Base-by-base conservation (phyloP, 1,140 invertebrate genomes). In the Microplitis mediator region DNA sequence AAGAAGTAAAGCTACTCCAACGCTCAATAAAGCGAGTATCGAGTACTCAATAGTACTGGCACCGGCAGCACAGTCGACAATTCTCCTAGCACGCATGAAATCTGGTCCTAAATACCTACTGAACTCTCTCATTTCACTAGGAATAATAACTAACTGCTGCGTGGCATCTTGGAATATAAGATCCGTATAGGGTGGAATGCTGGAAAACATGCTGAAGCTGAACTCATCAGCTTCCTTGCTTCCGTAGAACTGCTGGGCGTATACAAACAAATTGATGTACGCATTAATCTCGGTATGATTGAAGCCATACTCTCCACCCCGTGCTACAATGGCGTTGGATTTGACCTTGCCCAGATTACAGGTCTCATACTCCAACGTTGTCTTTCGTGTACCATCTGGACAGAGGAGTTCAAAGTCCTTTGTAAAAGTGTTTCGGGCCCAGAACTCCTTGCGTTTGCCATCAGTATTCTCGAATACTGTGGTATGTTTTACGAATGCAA, bases 351-450 rank as follows among this genome's bases (percentile, higher is more conserved):
- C 97, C 31, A 99, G 84, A 86, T 98, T 97, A 82, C 97, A 99
- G 16, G 89, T 86, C 61, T 88, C 84, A 82, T 95, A 98, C n/a
- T 96, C 91, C 50, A 91, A 89, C 32, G 95, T 91, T 23, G 92
- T 89, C 0, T 91, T 91, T 14, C 95, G 89, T 1, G 93, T 95
- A 8, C 97, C 97, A 87, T 98, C 96, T 4, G 95, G 93, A 85
- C 97, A 99, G 2, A 99, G 86, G 1, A 99, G 86, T 83, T 99
- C 95, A 84, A 97, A 97, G 82, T 99, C 97, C 78, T 96, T 94
- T 1, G 91, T 92, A 31, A 98, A 90, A 16, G 96, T 91, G 81
- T 98, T 97, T 16, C 98, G 87, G 0, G 97, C 95, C 97, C 97
- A 99, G 88, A 91, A 95, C 81, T 97, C 95, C 71, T 90, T 90